Evolutionary conservation across 37 sponge, comb jelly and placozoan genomes (phyloP), one percentile per base, ranked within the genome.

Genomic region (Haliclona indistincta): DNA sequence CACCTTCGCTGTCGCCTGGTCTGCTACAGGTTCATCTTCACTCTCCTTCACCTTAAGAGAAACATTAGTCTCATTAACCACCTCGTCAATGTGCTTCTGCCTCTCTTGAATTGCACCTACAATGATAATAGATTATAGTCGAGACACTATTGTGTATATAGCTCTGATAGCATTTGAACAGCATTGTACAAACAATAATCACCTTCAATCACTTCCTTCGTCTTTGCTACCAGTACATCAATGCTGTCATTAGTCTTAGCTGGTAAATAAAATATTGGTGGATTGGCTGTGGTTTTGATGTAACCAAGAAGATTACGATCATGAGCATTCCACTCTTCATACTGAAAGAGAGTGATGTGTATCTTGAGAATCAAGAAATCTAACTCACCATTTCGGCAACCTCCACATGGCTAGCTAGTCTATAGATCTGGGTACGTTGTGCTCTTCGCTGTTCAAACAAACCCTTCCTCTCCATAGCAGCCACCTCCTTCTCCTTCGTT

Each of bases 271-370:
- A 73, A 86, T 38, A 91, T 54, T 2, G 63, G 70, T 1, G 92
- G 92, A 32, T 40, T 74, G 26, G 73, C 45, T 43, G 71, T 60
- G 30, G 92, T 91, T 76, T 78, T 77, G 54, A 91, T 81, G 84
- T 70, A 91, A 25, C 67, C 68, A 34, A 37, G 61, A 36, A 91
- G 28, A 30, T 45, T 23, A 13, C 43, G 19, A 56, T 86, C 75
- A 47, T 91, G 88, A 32, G 54, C 64, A 56, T 86, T 75, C 92
- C 87, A 86, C 19, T 79, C 88, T 3, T 68, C 74, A 70, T 76
- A 74, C 92, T 91, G 73, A 25, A 60, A 29, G 2, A 45, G n/a
- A n/a, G n/a, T n/a, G n/a, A n/a, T n/a, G n/a, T n/a, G n/a, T n/a
- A n/a, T n/a, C n/a, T n/a, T n/a, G n/a, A n/a, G n/a, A n/a, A n/a